Evolutionary conservation across 2,797 vertebrate species (phyloP).

Genomic region (Myotis vivesi): DNA sequence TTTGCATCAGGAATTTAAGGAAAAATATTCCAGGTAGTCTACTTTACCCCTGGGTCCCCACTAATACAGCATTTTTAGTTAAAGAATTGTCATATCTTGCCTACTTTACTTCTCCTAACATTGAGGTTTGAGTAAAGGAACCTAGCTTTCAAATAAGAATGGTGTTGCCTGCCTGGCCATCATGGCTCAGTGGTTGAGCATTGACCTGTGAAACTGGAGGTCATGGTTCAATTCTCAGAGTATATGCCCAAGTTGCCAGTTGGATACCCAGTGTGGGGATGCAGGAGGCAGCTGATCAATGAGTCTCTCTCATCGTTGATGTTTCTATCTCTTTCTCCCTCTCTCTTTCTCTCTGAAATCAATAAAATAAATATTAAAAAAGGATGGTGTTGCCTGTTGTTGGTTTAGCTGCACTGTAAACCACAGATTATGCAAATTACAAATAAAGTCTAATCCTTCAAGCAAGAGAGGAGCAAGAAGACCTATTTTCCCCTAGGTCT

Average conservation of each 20-base stretch:
- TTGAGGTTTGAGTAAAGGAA: not conserved
- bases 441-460: constrained; percentile 3
- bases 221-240: no score
- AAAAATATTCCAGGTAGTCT: not conserved
- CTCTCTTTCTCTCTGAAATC: no score
- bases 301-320: no score
- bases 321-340: no score
- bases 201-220: no score
- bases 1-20: not conserved
- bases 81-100: not conserved
- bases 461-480: not conserved
- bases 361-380: not conserved
- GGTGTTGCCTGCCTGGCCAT: not conserved
- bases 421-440: not conserved
- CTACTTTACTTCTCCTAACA: not conserved
- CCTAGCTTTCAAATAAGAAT: not conserved
- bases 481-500: not conserved
- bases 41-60: not conserved
- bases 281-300: no score
- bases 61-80: not conserved
- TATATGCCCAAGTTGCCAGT: no score
- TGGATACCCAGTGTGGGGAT: no score
- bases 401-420: not conserved
- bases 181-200: no score
- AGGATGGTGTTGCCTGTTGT: not conserved